Percentiles rank a stretch among this genome's conserved stretches.
Evolutionary conservation across 2,113 vertebrate genomes (phyloP).

Genomic region (Petroica traversi): DNA sequence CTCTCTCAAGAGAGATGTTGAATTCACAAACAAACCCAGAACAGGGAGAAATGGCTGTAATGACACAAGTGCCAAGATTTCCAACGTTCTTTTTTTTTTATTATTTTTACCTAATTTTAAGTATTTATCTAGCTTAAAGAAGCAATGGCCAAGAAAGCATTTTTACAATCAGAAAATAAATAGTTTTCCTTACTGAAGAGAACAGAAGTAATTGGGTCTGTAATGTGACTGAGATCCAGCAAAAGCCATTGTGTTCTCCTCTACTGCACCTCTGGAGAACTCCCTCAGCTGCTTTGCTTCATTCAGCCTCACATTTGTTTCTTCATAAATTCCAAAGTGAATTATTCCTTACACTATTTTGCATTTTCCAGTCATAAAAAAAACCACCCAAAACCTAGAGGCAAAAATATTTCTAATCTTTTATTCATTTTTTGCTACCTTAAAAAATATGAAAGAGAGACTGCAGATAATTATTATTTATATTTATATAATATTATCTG

Average conservation of each 20-base stretch:
- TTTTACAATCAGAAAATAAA: neutral
- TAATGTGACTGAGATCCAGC: rapidly evolving
- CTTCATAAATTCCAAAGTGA: neutral
- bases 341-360: neutral
- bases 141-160: neutral
- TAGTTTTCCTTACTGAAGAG: neutral
- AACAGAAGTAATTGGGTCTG: neutral
- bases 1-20: neutral
- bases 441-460: neutral
- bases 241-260: neutral
- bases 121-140: neutral
- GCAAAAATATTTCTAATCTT: neutral
- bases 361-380: neutral
- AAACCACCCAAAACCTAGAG: rapidly evolving
- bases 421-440: neutral
- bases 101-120: neutral
- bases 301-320: neutral
- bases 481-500: neutral
- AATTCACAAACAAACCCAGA: neutral
- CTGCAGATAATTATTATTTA: neutral
- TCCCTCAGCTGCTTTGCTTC: neutral
- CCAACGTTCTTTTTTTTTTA: neutral
- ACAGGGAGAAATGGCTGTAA: neutral
- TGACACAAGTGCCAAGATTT: neutral
- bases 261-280: neutral